Evolutionary conservation across 2,113 vertebrate genomes (phyloP), one percentile per base, ranked within the genome.

Genomic region (Dasyprocta punctata): DNA sequence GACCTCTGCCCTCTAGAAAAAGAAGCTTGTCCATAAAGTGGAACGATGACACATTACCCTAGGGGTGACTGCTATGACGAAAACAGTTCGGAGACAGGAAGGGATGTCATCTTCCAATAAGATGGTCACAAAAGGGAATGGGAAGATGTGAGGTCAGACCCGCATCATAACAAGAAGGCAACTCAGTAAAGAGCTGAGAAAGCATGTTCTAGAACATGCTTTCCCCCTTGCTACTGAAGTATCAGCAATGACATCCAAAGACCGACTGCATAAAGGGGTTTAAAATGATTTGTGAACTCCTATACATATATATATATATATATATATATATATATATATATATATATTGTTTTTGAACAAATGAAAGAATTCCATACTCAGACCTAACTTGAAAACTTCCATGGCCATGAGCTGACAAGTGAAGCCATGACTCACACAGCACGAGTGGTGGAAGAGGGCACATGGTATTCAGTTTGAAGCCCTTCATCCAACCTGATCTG

Each of bases 191-290:
- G 28, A 88, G 14, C 49, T 41, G 4, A 19, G 24, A 30, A 22
- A 49, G 13, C 24, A 88, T 2, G 0, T 83, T 93, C 95, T 61
- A 44, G 90, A 80, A 69, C 58, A 41, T 94, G 92, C 82, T 69
- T 9, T 54, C 30, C 1, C 14, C 4, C 7, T 8, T 2, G 52
- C 30, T 28, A 13, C n/a, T 77, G 33, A 89, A 49, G 14, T 47
- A 63, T 71, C 30, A 58, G 20, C 67, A 52, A 9, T 20, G 77
- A 44, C 14, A 58, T 41, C 33, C 65, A 56, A 52, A 84, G 54
- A 90, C 56, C 12, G 44, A 19, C 52, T 89, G 63, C 49, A 82
- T 87, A 85, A 90, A 49, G 5, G 44, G 0, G 22, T 60, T 87
- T 90, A 41, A 78, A 69, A 95, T 84, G 52, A 41, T 71, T 54